Percentiles rank a stretch among this genome's conserved stretches.
phyloP scores from a whole-genome alignment of 2,113 vertebrate species.

The Engystomops pustulosus region DNA sequence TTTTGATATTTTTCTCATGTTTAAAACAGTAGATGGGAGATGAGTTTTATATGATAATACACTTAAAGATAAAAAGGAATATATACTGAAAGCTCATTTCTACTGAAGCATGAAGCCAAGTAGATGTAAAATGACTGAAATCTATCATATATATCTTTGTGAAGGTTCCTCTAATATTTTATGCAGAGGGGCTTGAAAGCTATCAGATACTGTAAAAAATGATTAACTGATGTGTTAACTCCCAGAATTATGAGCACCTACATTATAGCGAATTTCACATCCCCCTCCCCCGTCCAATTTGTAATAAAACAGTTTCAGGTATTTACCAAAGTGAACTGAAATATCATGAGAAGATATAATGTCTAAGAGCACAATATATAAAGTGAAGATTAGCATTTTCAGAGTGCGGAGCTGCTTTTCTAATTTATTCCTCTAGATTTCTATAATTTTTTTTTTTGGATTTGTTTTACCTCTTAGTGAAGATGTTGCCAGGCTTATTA shows the following conservation, averaged over 20 bases:
- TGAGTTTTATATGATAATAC: neutral
- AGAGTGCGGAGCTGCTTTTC: constrained; percentile 9
- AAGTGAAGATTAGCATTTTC: constrained; percentile 35
- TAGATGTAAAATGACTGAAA: constrained; percentile 51
- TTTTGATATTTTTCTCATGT: neutral
- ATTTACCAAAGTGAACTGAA: constrained; percentile 62
- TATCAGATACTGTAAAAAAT: constrained; percentile 63
- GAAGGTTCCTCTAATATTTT: constrained; percentile 63
- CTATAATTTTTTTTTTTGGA: constrained; percentile 28
- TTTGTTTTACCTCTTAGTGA: constrained; percentile 29
- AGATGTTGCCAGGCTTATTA: constrained; percentile 51
- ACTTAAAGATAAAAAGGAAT: neutral
- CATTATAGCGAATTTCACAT: constrained; percentile 59
- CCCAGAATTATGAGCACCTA: constrained; percentile 72
- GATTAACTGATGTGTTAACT: constrained; percentile 67
- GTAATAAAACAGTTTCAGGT: constrained; percentile 43
- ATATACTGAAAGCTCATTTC: constrained; percentile 14
- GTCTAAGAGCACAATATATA: constrained; percentile 51
- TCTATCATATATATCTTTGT: constrained; percentile 62
- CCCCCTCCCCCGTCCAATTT: constrained; percentile 27
- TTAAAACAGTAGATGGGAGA: neutral
- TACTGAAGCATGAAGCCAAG: constrained; percentile 21
- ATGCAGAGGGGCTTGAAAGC: constrained; percentile 61
- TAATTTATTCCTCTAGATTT: constrained; percentile 52
- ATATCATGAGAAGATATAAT: constrained; percentile 58